These are phyloP conservation scores for Dromococcyx pavoninus DNA, from an alignment of 2,797 vertebrate species.

Conservation along the genomic window DNA sequence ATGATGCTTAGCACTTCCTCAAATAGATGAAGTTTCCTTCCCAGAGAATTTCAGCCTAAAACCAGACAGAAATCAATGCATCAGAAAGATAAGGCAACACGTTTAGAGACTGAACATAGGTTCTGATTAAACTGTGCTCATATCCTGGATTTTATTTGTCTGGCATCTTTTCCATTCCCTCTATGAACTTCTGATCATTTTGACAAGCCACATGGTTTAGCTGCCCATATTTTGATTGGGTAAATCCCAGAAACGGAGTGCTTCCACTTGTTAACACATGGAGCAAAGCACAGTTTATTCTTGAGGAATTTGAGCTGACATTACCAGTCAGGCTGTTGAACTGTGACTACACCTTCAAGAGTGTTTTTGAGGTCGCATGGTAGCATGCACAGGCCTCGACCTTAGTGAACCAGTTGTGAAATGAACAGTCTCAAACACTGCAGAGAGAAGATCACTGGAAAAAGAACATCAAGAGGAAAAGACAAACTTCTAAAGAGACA, in stretches of 20 bases:
- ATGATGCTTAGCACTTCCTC: neutral
- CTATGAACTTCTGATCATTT: neutral
- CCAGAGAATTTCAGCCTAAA: neutral
- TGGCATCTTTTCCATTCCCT: neutral
- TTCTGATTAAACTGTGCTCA: neutral
- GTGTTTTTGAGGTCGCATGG: neutral
- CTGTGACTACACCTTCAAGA: neutral
- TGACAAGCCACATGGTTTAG: slow-evolving; percentile 3
- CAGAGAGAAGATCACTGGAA: neutral
- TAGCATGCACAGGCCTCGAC: neutral
- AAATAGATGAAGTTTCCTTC: neutral
- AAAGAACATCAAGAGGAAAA: neutral
- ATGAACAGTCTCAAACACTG: neutral
- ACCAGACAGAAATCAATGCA: neutral
- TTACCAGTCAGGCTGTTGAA: neutral
- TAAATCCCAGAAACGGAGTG: slow-evolving; percentile 4
- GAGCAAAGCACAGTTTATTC: neutral
- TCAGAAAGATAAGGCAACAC: neutral
- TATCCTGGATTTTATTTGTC: neutral
- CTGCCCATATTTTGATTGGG: neutral
- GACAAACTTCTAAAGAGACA: neutral
- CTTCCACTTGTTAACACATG: neutral
- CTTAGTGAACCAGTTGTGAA: neutral
- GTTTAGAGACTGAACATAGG: neutral
- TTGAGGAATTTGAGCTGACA: neutral